Evolutionary conservation across 2,888 invertebrate species (phyloP).

Genomic region (Drosophila kanekoi): DNA sequence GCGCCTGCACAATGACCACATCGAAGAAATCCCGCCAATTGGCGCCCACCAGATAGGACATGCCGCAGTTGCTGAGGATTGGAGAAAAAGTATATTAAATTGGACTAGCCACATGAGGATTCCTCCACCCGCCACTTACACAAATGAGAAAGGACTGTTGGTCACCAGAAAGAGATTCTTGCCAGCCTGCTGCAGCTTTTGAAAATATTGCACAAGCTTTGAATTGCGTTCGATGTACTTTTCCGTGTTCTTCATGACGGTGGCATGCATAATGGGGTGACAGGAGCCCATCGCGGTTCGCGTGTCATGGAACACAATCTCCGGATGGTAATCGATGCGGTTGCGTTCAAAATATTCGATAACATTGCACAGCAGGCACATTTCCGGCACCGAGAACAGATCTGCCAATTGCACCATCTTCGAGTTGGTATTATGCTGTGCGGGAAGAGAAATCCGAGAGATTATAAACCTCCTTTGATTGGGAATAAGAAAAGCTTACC

Average conservation of each 20-base stretch:
- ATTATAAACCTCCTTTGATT: too few species aligned
- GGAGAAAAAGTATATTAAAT: fast-evolving
- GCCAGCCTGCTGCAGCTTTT: conserved; percentile 89
- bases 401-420: conserved; percentile 98
- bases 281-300: conserved; percentile 95
- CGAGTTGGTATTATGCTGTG: conserved; percentile 82
- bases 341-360: conserved; percentile 96
- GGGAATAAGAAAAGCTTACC: conserved; percentile 1
- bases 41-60: conserved; percentile 94
- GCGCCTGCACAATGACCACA: conserved; percentile 96
- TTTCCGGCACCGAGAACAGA: conserved; percentile 98
- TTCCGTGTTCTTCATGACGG: conserved; percentile 92
- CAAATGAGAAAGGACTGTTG: conserved; percentile 98
- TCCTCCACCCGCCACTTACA: conserved; percentile 87
- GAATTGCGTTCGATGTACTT: conserved; percentile 92
- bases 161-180: conserved; percentile 98
- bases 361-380: conserved; percentile 96
- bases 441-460: not conserved
- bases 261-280: conserved; percentile 95
- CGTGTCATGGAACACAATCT: conserved; percentile 97
- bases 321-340: conserved; percentile 97
- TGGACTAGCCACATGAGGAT: too few species aligned
- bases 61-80: conserved; percentile 92
- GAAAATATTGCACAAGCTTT: conserved; percentile 90
- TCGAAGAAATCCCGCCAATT: conserved; percentile 97